Conservation (phyloP, 1,140 invertebrate species). For the Zaprionus inermis region DNA sequence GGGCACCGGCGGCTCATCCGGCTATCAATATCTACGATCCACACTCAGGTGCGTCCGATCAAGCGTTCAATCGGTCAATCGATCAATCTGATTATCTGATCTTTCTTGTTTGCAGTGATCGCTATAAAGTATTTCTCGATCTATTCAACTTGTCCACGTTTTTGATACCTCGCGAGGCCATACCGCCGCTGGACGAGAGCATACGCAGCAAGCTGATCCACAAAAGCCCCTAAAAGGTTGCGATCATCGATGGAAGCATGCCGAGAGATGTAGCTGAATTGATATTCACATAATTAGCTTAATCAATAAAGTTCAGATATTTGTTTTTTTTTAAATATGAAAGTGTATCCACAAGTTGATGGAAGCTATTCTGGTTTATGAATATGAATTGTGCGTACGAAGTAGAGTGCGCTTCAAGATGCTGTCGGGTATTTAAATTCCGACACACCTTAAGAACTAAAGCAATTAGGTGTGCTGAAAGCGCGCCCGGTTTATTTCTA, state of each 20-base stretch:
- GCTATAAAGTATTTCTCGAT: slow-evolving; percentile 99
- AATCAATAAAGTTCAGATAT: neutral
- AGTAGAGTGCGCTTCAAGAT: neutral
- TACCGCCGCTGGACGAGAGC: slow-evolving; percentile 92
- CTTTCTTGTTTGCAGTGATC: slow-evolving; percentile 89
- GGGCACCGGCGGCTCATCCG: slow-evolving; percentile 98
- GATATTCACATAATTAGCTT: neutral
- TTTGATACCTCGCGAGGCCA: slow-evolving; percentile 94
- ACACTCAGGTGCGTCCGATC: slow-evolving; percentile 92
- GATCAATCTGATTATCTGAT: slow-evolving; percentile 22
- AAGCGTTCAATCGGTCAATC: neutral
- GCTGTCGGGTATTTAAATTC: neutral
- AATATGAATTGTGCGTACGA: neutral
- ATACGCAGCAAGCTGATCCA: slow-evolving; percentile 84
- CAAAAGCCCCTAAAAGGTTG: slow-evolving; percentile 41
- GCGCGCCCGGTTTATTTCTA: neutral
- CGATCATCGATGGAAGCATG: neutral
- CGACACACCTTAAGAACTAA: neutral
- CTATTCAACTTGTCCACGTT: slow-evolving; percentile 99
- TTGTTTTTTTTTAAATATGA: neutral
- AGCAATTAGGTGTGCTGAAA: neutral
- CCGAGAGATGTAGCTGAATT: neutral
- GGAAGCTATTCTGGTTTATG: too few species aligned
- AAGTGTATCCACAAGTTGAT: neutral
- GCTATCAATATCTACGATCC: slow-evolving; percentile 99